Conservation (phyloP, 2,113 vertebrate genomes). For the Etheostoma cragini region DNA sequence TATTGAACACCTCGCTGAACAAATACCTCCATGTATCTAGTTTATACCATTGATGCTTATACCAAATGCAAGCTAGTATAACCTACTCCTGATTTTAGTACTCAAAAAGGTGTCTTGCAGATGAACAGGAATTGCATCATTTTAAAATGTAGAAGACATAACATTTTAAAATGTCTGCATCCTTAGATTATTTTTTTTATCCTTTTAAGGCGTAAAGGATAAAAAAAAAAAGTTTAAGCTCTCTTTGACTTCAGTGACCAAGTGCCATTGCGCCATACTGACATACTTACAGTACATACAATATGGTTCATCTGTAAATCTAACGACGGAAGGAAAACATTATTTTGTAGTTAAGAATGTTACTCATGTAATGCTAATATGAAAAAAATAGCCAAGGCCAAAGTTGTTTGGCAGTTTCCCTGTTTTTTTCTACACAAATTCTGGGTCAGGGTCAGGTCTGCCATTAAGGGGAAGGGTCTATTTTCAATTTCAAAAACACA, state of each 20-base stretch:
- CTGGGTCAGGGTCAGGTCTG: constrained; percentile 38
- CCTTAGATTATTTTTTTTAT: background rate
- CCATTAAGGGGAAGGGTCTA: constrained; percentile 32
- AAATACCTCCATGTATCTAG: background rate
- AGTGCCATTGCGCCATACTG: background rate
- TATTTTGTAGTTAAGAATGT: background rate
- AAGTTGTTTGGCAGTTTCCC: constrained; percentile 44
- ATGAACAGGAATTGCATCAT: background rate
- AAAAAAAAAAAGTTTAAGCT: too few species aligned
- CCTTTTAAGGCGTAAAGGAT: too few species aligned
- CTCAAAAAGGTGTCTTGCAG: background rate
- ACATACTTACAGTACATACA: background rate
- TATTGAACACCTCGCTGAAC: background rate
- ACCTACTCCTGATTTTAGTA: background rate
- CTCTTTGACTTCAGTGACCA: background rate
- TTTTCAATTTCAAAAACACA: constrained; percentile 53
- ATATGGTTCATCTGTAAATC: background rate
- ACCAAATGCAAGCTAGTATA: background rate
- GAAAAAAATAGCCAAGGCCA: constrained; percentile 6
- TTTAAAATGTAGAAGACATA: background rate
- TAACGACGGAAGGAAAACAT: background rate
- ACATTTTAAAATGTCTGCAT: background rate
- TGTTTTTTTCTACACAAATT: constrained; percentile 23
- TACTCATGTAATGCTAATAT: background rate
- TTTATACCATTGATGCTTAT: background rate